These are phyloP conservation scores for Neodiprion lecontei DNA, from an alignment of 1,140 invertebrate genomes.

Conservation along the genomic window DNA sequence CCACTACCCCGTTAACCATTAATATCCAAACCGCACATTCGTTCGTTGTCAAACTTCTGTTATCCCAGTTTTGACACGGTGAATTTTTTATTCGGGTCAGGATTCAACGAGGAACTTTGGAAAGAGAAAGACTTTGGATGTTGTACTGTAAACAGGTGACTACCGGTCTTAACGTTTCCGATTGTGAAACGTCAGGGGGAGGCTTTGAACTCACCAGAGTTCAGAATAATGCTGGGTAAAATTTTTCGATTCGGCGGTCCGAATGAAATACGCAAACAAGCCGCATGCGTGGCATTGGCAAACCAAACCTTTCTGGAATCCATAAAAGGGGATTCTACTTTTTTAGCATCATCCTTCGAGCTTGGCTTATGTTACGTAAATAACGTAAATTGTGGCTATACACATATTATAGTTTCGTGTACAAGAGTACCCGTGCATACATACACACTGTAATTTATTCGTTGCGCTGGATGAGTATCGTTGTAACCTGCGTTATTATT, in stretches of 20 bases:
- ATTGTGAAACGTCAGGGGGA: background rate
- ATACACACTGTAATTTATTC: background rate
- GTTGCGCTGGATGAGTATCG: background rate
- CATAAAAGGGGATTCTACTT: background rate
- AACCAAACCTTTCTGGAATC: background rate
- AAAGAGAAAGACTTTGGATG: too few relatives aligned
- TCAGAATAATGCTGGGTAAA: background rate
- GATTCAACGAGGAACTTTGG: background rate
- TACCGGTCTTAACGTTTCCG: too few relatives aligned
- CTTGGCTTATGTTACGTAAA: background rate
- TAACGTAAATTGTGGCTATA: background rate
- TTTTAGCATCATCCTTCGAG: background rate
- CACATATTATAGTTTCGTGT: too few relatives aligned
- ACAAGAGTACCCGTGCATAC: background rate
- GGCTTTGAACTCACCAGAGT: background rate
- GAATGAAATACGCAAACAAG: background rate
- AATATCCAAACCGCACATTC: background rate
- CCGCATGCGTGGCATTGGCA: background rate
- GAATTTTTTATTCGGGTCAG: background rate
- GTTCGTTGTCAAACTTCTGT: too few relatives aligned
- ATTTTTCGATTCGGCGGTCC: background rate
- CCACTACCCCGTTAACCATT: background rate
- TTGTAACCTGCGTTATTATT: too few relatives aligned
- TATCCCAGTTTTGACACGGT: background rate
- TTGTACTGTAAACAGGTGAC: too few relatives aligned